Conservation (phyloP, 92 coral and sea anemone species). For the Epizoanthus ramosus region DNA sequence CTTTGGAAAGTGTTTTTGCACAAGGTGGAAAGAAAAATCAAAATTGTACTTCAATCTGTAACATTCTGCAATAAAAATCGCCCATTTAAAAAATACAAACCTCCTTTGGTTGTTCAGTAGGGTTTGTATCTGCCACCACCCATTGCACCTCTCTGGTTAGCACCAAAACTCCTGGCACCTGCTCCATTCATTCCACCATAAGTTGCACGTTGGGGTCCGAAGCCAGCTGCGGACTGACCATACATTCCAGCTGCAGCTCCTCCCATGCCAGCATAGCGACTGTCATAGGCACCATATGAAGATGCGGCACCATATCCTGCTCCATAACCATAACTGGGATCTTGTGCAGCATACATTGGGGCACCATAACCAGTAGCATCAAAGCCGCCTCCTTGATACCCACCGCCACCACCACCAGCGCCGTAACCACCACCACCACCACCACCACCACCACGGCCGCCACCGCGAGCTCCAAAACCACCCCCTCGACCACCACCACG, state of each 20-base stretch:
- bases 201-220: conserved; percentile 23
- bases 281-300: background rate
- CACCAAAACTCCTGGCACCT: conserved; percentile 8
- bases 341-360: conserved; percentile 22
- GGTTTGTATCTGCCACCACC: conserved; percentile 30
- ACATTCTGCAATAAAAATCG: too few relatives aligned
- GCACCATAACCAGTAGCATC: background rate
- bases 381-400: conserved; percentile 5
- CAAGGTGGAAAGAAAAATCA: too few relatives aligned
- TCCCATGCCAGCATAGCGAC: conserved; percentile 27
- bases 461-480: conserved; percentile 27
- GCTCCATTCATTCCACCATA: conserved; percentile 37
- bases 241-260: conserved; percentile 1
- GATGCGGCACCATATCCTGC: conserved; percentile 29
- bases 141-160: background rate
- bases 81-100: background rate
- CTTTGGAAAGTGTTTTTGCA: too few relatives aligned
- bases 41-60: too few relatives aligned
- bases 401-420: conserved; percentile 23
- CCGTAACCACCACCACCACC: conserved; percentile 7
- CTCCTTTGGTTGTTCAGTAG: background rate
- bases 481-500: conserved; percentile 54
- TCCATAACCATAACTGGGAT: background rate
- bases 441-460: conserved; percentile 42
- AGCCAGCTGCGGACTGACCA: conserved; percentile 30